A percentile compares a stretch with the other conserved stretches of the same genome.
These are phyloP conservation scores for Mus minutoides DNA, from an alignment of 2,797 vertebrate species.

Conservation along the genomic window DNA sequence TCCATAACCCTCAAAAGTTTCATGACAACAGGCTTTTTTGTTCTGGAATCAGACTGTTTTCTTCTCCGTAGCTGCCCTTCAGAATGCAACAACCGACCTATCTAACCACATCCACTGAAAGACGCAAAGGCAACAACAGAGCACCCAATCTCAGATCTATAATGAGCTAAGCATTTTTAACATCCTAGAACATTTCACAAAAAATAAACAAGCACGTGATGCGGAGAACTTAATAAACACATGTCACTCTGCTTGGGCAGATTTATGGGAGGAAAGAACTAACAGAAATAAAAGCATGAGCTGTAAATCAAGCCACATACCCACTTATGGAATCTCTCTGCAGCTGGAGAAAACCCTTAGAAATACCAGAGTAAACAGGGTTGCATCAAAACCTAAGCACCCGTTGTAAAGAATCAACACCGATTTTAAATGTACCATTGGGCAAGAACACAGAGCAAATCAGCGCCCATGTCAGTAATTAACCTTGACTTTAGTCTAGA, in stretches of 20 bases:
- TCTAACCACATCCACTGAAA: slow-evolving; percentile 57
- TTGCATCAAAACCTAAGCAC: background rate
- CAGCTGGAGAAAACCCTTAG: slow-evolving; percentile 42
- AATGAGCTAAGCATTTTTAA: slow-evolving; percentile 41
- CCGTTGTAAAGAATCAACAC: slow-evolving; percentile 27
- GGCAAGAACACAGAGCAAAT: background rate
- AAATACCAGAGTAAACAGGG: slow-evolving; percentile 33
- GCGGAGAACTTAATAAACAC: slow-evolving; percentile 61
- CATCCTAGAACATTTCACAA: slow-evolving; percentile 46
- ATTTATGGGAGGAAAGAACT: slow-evolving; percentile 51
- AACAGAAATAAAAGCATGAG: slow-evolving; percentile 52
- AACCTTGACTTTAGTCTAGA: slow-evolving; percentile 18
- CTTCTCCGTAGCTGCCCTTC: background rate
- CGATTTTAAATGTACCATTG: background rate
- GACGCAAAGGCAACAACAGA: slow-evolving; percentile 44
- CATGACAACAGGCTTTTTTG: background rate
- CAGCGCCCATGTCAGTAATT: background rate
- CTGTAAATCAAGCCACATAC: slow-evolving; percentile 52
- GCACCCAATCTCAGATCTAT: slow-evolving; percentile 23
- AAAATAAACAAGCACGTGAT: slow-evolving; percentile 60
- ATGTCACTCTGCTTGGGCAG: slow-evolving; percentile 23
- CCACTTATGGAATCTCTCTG: slow-evolving; percentile 16
- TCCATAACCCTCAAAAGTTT: slow-evolving; percentile 34
- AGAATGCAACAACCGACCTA: slow-evolving; percentile 51
- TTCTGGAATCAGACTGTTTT: slow-evolving; percentile 22